phyloP scores from a whole-genome alignment of 2,797 vertebrate genomes.

The Balearica regulorum region DNA sequence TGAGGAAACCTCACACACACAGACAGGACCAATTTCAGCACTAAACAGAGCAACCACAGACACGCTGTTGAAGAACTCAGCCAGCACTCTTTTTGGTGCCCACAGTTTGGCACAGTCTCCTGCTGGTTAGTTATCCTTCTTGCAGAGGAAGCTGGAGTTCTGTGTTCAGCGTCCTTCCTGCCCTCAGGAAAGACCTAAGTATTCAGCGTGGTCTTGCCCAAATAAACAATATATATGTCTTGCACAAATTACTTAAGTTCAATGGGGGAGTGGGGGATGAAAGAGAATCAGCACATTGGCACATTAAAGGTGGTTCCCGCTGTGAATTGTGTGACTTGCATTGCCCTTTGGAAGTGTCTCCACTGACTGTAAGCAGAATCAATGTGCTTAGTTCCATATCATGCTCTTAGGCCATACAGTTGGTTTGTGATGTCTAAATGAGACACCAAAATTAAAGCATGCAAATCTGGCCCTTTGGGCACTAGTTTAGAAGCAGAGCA shows the following conservation, averaged over 20 bases:
- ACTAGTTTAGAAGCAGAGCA: neutral
- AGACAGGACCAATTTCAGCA: neutral
- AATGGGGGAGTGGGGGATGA: too few species aligned
- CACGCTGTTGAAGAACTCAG: neutral
- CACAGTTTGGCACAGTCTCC: neutral
- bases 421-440: neutral
- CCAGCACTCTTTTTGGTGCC: neutral
- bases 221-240: neutral
- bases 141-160: neutral
- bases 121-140: neutral
- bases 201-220: neutral
- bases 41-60: neutral
- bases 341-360: neutral
- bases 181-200: neutral
- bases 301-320: neutral
- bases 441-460: neutral
- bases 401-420: neutral
- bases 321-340: neutral
- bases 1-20: neutral
- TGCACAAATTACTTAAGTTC: neutral
- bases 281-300: neutral
- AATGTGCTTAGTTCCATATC: rapidly evolving
- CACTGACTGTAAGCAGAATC: neutral
- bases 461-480: neutral
- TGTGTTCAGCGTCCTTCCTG: neutral